These are phyloP conservation scores for Antheraea pernyi DNA, from an alignment of 1,140 invertebrate species.

Conservation along the genomic window DNA sequence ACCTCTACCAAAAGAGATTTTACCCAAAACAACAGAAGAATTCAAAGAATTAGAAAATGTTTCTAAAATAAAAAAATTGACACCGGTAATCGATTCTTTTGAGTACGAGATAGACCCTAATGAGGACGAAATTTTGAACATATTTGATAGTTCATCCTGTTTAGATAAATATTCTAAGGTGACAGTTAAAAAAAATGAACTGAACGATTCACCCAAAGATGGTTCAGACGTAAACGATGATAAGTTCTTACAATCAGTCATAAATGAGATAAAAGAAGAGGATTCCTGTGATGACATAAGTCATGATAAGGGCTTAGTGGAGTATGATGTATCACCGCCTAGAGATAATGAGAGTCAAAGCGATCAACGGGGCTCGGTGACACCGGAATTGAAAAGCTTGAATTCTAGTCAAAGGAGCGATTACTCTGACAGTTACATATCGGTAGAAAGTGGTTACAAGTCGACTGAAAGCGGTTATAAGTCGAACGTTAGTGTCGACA, in stretches of 20 bases:
- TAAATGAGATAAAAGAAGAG: constrained; percentile 67
- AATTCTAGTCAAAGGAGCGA: constrained; percentile 36
- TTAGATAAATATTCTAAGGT: constrained; percentile 46
- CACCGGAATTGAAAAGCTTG: constrained; percentile 56
- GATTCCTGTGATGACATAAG: constrained; percentile 53
- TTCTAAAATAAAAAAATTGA: constrained; percentile 51
- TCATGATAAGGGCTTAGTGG: constrained; percentile 64
- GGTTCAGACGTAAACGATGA: constrained; percentile 47
- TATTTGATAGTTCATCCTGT: constrained; percentile 51
- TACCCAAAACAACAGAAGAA: constrained; percentile 10
- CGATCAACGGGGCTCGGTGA: constrained; percentile 41
- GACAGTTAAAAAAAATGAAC: constrained; percentile 31
- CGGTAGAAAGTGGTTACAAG: constrained; percentile 48
- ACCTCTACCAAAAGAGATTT: constrained; percentile 16
- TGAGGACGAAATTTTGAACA: constrained; percentile 62
- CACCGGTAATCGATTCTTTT: constrained; percentile 65
- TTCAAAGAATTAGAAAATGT: constrained; percentile 21
- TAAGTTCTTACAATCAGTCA: constrained; percentile 67
- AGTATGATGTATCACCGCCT: constrained; percentile 62
- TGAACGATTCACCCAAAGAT: constrained; percentile 48
- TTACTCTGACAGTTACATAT: constrained; percentile 38
- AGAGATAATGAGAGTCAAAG: constrained; percentile 43
- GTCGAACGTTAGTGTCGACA: constrained; percentile 28
- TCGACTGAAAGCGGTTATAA: constrained; percentile 51
- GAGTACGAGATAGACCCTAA: constrained; percentile 68